phyloP scores from a whole-genome alignment of 2,888 invertebrate species.

The Raillietiella orientalis region DNA sequence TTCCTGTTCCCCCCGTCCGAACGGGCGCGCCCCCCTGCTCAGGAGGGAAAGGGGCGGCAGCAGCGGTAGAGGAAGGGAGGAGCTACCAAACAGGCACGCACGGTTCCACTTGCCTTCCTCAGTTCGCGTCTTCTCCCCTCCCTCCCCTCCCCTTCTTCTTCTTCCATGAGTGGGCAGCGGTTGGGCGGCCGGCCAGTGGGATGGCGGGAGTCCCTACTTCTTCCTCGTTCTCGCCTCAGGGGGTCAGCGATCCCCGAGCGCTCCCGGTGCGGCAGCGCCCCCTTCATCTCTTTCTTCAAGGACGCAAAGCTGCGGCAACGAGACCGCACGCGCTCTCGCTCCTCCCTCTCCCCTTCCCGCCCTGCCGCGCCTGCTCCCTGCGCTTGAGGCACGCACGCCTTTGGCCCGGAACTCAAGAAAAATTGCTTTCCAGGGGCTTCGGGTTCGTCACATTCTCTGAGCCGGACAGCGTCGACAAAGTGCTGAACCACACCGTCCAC shows the following conservation, averaged over 20 bases:
- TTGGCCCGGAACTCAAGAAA: no score
- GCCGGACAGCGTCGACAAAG: conserved; percentile 93
- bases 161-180: conserved; percentile 2
- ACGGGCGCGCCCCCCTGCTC: no score
- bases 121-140: conserved; percentile 1
- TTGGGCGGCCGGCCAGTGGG: background rate
- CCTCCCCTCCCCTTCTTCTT: conserved; percentile 1
- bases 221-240: no score
- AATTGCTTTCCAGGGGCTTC: conserved; percentile 55
- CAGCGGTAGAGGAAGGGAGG: conserved; percentile 7
- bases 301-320: no score
- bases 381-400: background rate
- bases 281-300: conserved; percentile 1
- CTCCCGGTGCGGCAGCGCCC: no score
- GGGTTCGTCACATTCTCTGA: conserved; percentile 99
- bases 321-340: conserved; percentile 3
- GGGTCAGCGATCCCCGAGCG: no score
- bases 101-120: conserved; percentile 9
- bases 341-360: conserved; percentile 1
- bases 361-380: background rate
- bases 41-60: conserved; percentile 6
- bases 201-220: no score
- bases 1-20: no score
- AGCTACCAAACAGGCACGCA: conserved; percentile 10
- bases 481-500: conserved; percentile 89